phyloP scores from a whole-genome alignment of 2,113 vertebrate genomes.

The Oceanodroma tethys region DNA sequence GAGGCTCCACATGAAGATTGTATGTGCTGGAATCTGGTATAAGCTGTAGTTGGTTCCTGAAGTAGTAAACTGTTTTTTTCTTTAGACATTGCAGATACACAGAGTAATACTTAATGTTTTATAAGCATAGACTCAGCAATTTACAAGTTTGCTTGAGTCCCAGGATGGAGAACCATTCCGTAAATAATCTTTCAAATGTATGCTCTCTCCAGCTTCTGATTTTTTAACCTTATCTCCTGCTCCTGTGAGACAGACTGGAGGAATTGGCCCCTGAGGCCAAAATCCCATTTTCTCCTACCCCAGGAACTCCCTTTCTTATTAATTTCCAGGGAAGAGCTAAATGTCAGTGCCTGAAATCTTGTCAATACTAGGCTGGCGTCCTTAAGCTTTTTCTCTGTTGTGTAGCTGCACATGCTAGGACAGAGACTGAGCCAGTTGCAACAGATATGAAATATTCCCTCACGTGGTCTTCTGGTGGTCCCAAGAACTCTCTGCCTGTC shows the following conservation, averaged over 20 bases:
- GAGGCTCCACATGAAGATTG: neutral
- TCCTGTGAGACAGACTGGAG: neutral
- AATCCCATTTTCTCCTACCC: neutral
- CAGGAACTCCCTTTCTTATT: neutral
- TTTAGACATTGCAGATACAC: neutral
- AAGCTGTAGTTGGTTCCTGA: neutral
- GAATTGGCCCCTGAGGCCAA: neutral
- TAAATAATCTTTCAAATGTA: neutral
- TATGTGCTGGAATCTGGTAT: neutral
- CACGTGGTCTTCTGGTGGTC: rapidly evolving
- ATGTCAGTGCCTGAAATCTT: neutral
- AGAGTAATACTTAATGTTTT: neutral
- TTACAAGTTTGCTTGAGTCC: neutral
- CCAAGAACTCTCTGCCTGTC: neutral
- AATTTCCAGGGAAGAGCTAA: neutral
- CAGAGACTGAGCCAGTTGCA: neutral
- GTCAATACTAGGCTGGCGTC: neutral
- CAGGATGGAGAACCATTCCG: neutral
- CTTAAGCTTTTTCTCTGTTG: neutral
- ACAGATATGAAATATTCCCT: too few relatives aligned
- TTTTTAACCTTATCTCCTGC: neutral
- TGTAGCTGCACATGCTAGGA: neutral
- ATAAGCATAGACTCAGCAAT: neutral
- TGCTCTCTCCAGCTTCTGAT: neutral
- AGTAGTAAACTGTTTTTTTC: neutral